These are phyloP conservation scores for Larimichthys crocea DNA, from an alignment of 2,113 vertebrate genomes.

Conservation along the genomic window DNA sequence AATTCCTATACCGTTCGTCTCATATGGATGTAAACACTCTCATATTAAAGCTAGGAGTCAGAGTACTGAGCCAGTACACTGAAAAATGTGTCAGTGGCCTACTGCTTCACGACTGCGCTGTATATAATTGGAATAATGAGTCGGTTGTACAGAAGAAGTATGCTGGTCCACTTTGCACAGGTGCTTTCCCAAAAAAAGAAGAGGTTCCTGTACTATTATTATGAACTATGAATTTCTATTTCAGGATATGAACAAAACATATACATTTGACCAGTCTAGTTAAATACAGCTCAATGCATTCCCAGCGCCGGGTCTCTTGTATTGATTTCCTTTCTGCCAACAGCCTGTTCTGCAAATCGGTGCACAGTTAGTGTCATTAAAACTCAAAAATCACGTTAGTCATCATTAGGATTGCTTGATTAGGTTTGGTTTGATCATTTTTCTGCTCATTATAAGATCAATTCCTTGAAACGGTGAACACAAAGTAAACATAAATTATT, in stretches of 20 bases:
- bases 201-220: not conserved
- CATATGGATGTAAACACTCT: not conserved
- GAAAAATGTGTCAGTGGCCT: not conserved
- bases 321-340: conserved; percentile 6
- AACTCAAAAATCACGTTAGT: conserved; percentile 1
- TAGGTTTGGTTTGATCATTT: conserved; percentile 23
- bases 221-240: not conserved
- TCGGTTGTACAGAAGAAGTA: not conserved
- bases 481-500: not conserved
- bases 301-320: not conserved
- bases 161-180: not conserved
- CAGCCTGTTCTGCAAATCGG: conserved; percentile 2
- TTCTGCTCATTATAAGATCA: conserved; percentile 17
- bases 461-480: not conserved
- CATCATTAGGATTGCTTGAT: conserved; percentile 28
- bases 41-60: not conserved
- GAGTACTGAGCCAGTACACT: not conserved
- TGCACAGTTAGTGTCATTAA: conserved; percentile 1
- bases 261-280: not conserved
- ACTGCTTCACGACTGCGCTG: not conserved
- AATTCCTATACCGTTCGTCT: not conserved
- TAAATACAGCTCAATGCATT: not conserved
- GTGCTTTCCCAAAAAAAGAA: not conserved
- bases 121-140: conserved; percentile 18
- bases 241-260: not conserved